These are phyloP conservation scores for Puntigrus tetrazona DNA, from an alignment of 2,113 vertebrate genomes.

Conservation along the genomic window DNA sequence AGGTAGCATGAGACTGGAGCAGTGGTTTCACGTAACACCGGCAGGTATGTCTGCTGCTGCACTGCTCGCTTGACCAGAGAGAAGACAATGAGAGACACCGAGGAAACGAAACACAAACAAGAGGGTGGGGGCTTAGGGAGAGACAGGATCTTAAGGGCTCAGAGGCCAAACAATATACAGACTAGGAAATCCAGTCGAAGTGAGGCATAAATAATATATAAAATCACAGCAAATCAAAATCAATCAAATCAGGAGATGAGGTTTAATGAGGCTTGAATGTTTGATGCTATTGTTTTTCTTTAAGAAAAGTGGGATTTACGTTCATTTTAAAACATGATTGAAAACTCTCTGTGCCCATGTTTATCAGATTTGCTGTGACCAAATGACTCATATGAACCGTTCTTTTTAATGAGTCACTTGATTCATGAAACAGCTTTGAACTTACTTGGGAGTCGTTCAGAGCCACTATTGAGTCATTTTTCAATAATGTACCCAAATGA, in stretches of 20 bases:
- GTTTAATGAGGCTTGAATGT: background rate
- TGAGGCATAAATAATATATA: background rate
- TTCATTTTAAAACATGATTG: background rate
- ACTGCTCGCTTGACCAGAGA: background rate
- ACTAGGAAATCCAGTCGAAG: background rate
- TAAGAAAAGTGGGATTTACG: background rate
- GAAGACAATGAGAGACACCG: background rate
- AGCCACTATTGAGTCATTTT: background rate
- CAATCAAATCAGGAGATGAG: background rate
- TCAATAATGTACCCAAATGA: background rate
- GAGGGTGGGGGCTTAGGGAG: background rate
- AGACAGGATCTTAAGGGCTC: background rate
- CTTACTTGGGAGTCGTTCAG: background rate
- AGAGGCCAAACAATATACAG: background rate
- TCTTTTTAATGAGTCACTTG: background rate
- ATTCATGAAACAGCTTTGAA: background rate
- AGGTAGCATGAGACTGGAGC: conserved; percentile 3
- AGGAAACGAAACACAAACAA: background rate
- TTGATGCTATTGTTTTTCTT: background rate
- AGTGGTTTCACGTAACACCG: background rate
- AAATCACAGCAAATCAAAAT: background rate
- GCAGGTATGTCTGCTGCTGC: background rate
- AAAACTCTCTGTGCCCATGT: background rate
- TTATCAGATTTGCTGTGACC: background rate
- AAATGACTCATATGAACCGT: background rate